Evolutionary conservation across 2,113 vertebrate species (phyloP).

Genomic region (Brachirus orientalis): DNA sequence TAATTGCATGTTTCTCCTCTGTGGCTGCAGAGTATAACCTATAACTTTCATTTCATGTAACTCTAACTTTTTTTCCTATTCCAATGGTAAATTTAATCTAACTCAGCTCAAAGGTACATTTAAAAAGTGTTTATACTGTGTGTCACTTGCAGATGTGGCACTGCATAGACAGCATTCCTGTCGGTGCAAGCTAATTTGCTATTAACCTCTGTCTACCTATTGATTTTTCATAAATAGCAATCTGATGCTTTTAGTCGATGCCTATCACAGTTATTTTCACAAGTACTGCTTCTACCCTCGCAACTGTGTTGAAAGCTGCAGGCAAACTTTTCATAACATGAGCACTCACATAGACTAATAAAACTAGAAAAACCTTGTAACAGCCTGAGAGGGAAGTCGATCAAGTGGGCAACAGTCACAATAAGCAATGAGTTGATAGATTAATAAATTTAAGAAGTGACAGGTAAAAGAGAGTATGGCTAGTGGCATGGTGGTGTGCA

Average conservation of each 20-base stretch:
- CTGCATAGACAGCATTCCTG: constrained; percentile 24
- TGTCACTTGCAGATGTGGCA: constrained; percentile 4
- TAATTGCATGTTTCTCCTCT: no score
- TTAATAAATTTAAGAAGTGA: constrained; percentile 19
- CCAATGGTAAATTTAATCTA: neutral
- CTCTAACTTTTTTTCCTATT: neutral
- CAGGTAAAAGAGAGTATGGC: neutral
- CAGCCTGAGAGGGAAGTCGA: neutral
- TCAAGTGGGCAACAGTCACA: neutral
- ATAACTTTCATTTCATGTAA: no score
- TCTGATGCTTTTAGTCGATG: neutral
- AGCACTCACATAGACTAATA: neutral
- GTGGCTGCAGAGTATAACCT: no score
- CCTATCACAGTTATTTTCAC: constrained; percentile 2
- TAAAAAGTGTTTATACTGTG: constrained; percentile 7
- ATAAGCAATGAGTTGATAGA: constrained; percentile 15
- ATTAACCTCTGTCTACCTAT: constrained; percentile 49
- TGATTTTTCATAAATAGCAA: constrained; percentile 28
- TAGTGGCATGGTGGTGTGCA: constrained; percentile 25
- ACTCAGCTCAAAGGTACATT: neutral
- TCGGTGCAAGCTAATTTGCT: constrained; percentile 42
- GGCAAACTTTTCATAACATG: neutral
- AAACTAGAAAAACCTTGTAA: neutral
- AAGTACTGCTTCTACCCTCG: neutral
- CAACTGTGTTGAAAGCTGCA: no score